Percentiles rank a stretch among this genome's conserved stretches.
phyloP scores from a whole-genome alignment of 2,113 vertebrate genomes.

The Cichladusa arquata region DNA sequence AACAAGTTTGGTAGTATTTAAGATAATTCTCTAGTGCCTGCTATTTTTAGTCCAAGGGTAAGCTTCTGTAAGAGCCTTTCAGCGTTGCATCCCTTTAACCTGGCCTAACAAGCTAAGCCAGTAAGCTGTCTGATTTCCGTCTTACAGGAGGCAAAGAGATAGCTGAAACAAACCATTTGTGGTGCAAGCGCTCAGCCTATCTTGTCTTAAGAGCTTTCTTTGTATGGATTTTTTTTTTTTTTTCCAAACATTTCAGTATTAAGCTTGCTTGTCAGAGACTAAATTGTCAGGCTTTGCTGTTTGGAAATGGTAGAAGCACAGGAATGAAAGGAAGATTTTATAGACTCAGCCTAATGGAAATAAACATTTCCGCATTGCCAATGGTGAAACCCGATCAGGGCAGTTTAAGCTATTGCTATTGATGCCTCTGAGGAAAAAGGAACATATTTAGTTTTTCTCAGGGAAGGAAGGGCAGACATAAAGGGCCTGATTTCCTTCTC shows the following conservation, averaged over 20 bases:
- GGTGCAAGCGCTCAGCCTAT: conserved; percentile 62
- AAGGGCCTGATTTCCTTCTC: conserved; percentile 2
- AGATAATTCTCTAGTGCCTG: conserved; percentile 82
- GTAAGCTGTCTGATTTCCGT: conserved; percentile 87
- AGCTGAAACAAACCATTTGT: conserved; percentile 78
- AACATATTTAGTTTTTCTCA: not conserved
- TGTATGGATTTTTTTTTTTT: conserved; percentile 58
- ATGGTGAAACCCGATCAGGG: conserved; percentile 34
- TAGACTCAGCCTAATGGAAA: conserved; percentile 64
- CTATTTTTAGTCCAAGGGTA: conserved; percentile 94
- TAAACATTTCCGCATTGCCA: conserved; percentile 57
- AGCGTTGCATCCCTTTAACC: conserved; percentile 87
- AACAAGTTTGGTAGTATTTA: conserved; percentile 83
- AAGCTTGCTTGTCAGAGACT: conserved; percentile 68
- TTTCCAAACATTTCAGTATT: conserved; percentile 38
- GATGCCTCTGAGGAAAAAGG: conserved; percentile 13
- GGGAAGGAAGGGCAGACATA: not conserved
- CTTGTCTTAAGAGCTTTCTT: conserved; percentile 72
- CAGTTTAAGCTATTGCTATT: conserved; percentile 47
- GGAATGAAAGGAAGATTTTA: conserved; percentile 68
- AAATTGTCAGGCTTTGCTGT: conserved; percentile 69
- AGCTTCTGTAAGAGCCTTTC: conserved; percentile 92
- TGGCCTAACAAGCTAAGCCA: conserved; percentile 92
- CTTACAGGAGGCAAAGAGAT: conserved; percentile 71
- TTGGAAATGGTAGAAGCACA: conserved; percentile 52